A percentile compares a stretch with the other conserved stretches of the same genome.
These are phyloP conservation scores for Hermetia illucens DNA, from an alignment of 1,140 invertebrate species.

Conservation along the genomic window DNA sequence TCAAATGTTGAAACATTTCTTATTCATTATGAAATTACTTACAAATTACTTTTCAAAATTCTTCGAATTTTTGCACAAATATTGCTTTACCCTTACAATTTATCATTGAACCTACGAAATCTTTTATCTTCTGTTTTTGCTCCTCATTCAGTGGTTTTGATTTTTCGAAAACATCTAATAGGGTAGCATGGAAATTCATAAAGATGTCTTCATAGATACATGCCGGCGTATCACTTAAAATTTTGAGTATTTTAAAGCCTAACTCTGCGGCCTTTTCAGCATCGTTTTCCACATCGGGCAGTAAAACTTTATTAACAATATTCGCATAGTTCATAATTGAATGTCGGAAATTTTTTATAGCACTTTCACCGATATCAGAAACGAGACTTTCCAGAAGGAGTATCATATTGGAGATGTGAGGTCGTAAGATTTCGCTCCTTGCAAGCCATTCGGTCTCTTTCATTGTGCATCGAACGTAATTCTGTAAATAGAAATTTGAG, in stretches of 20 bases:
- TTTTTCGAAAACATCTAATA: conserved; percentile 7
- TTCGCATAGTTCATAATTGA: conserved; percentile 5
- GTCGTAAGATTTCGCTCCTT: conserved; percentile 7
- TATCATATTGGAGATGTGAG: conserved; percentile 9
- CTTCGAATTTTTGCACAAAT: conserved; percentile 3
- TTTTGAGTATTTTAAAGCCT: conserved; percentile 9
- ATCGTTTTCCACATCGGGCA: conserved; percentile 4
- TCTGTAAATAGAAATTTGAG: conserved; percentile 4
- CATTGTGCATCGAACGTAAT: conserved; percentile 10
- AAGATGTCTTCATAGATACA: conserved; percentile 10
- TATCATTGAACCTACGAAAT: conserved; percentile 6
- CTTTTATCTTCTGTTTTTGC: conserved; percentile 3
- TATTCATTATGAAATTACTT: too few relatives aligned
- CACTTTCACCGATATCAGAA: conserved; percentile 8
- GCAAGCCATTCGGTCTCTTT: conserved; percentile 11
- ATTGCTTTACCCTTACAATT: conserved; percentile 9
- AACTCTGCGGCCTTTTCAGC: conserved; percentile 7
- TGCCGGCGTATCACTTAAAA: conserved; percentile 6
- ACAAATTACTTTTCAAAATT: too few relatives aligned
- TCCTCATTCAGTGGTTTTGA: conserved; percentile 5
- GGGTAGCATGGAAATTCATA: conserved; percentile 5
- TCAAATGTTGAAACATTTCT: too few relatives aligned
- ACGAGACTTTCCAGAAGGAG: conserved; percentile 7
- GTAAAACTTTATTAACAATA: conserved; percentile 6
- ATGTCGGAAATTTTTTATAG: conserved; percentile 3